phyloP scores from a whole-genome alignment of 2,888 invertebrate genomes.

The Drosophila sordidapex region DNA sequence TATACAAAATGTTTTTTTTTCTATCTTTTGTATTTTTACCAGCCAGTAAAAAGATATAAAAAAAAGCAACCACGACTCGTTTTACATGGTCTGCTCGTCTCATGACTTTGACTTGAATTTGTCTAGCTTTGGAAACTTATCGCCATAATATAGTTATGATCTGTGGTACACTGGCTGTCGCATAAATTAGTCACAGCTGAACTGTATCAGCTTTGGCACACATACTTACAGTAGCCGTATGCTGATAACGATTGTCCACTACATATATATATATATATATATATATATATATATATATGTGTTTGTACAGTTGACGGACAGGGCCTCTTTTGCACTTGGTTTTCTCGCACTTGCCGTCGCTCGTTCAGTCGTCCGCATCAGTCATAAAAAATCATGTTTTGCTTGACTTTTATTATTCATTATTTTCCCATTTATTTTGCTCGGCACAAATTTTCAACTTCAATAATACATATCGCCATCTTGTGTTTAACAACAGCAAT shows the following conservation, averaged over 20 bases:
- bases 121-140: constrained; percentile 66
- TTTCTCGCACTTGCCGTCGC: constrained; percentile 21
- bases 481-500: constrained; percentile 21
- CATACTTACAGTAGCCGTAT: constrained; percentile 41
- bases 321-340: constrained; percentile 35
- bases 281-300: background rate
- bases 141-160: constrained; percentile 71
- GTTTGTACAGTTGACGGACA: constrained; percentile 28
- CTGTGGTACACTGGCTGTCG: constrained; percentile 62
- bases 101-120: constrained; percentile 67
- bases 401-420: constrained; percentile 84
- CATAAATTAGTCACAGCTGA: constrained; percentile 70
- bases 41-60: background rate
- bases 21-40: background rate
- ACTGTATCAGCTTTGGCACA: constrained; percentile 29
- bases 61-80: constrained; percentile 29
- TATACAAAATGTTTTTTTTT: constrained; percentile 22
- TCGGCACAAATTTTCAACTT: constrained; percentile 48
- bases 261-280: background rate
- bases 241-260: constrained; percentile 58
- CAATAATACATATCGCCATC: constrained; percentile 53
- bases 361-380: constrained; percentile 36
- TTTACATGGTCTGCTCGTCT: constrained; percentile 60
- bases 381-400: constrained; percentile 81
- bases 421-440: constrained; percentile 81